Evolutionary conservation across 2,113 vertebrate species (phyloP).

Genomic region (Microcebus lehilahytsara): DNA sequence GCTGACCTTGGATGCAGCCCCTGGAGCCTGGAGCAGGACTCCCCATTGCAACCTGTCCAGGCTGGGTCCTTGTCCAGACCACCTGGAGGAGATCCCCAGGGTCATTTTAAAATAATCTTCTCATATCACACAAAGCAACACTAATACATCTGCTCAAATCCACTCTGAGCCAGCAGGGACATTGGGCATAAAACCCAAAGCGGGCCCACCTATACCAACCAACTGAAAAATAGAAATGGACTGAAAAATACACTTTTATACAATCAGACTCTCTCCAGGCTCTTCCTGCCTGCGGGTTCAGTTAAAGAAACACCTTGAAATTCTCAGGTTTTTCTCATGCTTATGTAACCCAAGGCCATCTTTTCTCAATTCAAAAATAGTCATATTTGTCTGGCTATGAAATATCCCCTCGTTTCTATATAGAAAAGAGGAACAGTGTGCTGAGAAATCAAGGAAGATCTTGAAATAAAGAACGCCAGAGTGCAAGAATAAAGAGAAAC

Average conservation of each 20-base stretch:
- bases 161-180: not conserved
- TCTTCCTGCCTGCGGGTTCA: not conserved
- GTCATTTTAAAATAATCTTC: not conserved
- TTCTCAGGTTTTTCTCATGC: not conserved
- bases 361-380: not conserved
- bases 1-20: not conserved
- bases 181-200: not conserved
- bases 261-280: not conserved
- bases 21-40: not conserved
- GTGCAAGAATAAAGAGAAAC: not conserved
- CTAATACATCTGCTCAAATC: not conserved
- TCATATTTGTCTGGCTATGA: not conserved
- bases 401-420: not conserved
- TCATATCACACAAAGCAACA: not conserved
- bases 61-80: not conserved
- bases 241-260: not conserved
- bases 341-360: not conserved
- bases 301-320: not conserved
- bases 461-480: not conserved
- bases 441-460: not conserved
- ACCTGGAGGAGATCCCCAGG: not conserved
- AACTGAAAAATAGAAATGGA: not conserved
- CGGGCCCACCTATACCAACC: not conserved
- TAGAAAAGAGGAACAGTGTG: not conserved
- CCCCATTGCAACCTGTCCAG: rapidly evolving